Evolutionary conservation across 2,888 invertebrate species (phyloP).

Genomic region (Hoplodrina blanda): DNA sequence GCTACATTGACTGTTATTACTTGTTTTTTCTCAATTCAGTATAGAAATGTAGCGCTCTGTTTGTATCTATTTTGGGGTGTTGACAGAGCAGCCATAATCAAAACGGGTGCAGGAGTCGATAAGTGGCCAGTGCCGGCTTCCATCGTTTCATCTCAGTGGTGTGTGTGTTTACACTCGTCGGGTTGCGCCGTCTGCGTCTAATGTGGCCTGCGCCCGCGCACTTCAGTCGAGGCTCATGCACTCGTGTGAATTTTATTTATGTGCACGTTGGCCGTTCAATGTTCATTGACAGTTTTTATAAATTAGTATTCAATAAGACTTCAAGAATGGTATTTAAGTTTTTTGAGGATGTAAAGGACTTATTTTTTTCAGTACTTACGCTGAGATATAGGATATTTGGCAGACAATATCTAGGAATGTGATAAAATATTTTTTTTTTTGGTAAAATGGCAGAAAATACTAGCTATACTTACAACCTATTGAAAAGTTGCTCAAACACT

Average conservation of each 20-base stretch:
- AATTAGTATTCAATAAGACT: slow-evolving; percentile 7
- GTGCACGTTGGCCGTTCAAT: slow-evolving; percentile 7
- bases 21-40: slow-evolving; percentile 33
- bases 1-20: slow-evolving; percentile 7
- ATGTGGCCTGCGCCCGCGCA: slow-evolving; percentile 72
- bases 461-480: no score
- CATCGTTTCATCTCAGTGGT: slow-evolving; percentile 79
- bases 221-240: slow-evolving; percentile 70
- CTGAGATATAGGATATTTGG: no score
- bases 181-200: slow-evolving; percentile 63
- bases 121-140: slow-evolving; percentile 88
- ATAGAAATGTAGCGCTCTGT: slow-evolving; percentile 69
- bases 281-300: slow-evolving; percentile 4
- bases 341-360: background rate
- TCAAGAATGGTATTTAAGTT: background rate
- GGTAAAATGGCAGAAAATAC: no score
- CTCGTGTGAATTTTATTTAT: slow-evolving; percentile 73
- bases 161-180: slow-evolving; percentile 81
- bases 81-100: slow-evolving; percentile 86
- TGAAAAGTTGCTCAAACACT: no score
- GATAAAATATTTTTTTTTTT: no score
- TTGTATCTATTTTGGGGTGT: slow-evolving; percentile 86
- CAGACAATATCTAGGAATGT: no score
- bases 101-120: slow-evolving; percentile 85
- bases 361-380: no score